These are phyloP conservation scores for Plecturocebus donacophilus DNA, from an alignment of 2,113 vertebrate genomes.

Conservation along the genomic window DNA sequence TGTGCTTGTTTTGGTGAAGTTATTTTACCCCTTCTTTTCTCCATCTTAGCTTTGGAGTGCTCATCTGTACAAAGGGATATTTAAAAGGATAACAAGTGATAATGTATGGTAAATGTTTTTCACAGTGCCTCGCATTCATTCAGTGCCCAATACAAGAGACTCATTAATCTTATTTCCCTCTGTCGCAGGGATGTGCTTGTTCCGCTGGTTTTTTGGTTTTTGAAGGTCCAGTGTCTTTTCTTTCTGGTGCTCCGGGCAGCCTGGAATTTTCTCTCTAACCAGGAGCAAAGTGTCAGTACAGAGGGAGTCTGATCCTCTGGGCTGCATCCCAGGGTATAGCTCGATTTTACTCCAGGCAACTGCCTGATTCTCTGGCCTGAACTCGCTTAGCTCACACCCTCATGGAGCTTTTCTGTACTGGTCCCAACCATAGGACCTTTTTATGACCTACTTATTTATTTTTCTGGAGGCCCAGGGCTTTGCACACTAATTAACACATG, in stretches of 20 bases:
- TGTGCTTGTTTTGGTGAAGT: neutral
- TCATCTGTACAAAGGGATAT: neutral
- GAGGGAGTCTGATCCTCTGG: neutral
- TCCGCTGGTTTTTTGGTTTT: neutral
- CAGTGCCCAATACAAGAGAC: neutral
- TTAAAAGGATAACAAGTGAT: neutral
- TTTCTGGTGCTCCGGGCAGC: neutral
- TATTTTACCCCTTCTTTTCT: neutral
- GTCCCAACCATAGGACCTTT: neutral
- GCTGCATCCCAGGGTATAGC: neutral
- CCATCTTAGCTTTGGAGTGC: neutral
- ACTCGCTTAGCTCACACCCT: neutral
- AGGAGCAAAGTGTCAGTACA: neutral
- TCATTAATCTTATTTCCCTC: neutral
- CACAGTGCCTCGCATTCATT: neutral
- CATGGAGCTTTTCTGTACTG: neutral
- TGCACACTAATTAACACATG: neutral
- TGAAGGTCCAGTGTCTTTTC: neutral
- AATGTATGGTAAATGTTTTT: neutral
- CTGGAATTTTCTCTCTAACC: neutral
- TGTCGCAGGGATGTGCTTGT: neutral
- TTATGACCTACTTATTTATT: neutral
- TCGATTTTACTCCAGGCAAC: neutral
- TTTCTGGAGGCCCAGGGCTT: neutral
- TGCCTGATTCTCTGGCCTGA: neutral